Evolutionary conservation across 2,797 vertebrate genomes (phyloP).

Genomic region (Xenops minutus): DNA sequence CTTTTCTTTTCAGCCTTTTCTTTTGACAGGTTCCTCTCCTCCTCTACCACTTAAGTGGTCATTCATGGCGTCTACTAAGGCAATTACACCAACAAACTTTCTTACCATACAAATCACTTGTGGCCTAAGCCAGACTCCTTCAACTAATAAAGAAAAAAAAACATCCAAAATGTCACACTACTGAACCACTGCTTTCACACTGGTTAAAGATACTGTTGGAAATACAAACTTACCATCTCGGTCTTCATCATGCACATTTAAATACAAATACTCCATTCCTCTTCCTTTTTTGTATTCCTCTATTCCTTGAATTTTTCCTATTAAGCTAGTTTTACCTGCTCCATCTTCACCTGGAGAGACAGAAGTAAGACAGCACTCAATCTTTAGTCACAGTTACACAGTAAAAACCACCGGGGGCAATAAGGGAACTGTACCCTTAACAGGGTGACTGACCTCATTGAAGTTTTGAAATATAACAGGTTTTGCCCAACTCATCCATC

Average conservation of each 20-base stretch:
- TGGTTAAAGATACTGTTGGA: not conserved
- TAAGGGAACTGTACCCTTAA: not conserved
- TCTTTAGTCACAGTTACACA: not conserved
- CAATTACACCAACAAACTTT: not conserved
- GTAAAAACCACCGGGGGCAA: not conserved
- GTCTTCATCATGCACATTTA: slow-evolving; percentile 96
- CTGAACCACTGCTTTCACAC: not conserved
- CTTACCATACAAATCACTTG: not conserved
- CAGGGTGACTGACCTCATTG: not conserved
- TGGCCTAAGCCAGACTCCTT: not conserved
- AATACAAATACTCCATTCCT: slow-evolving; percentile 97
- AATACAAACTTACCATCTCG: slow-evolving; percentile 85
- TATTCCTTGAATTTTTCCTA: slow-evolving; percentile 94
- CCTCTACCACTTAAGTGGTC: not conserved
- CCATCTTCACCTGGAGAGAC: slow-evolving; percentile 90
- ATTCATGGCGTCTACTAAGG: not conserved
- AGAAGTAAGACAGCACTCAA: slow-evolving; percentile 14
- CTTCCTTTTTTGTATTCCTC: slow-evolving; percentile 98
- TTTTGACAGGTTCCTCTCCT: not conserved
- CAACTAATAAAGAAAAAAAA: not conserved
- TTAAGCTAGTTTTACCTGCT: slow-evolving; percentile 95
- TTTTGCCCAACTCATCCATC: not conserved
- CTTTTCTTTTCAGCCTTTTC: not conserved
- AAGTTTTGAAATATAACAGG: not conserved
- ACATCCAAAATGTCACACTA: not conserved